Percentiles rank a stretch among this genome's conserved stretches.
These are phyloP conservation scores for Pteruthius melanotis DNA, from an alignment of 2,113 vertebrate species.

Conservation along the genomic window DNA sequence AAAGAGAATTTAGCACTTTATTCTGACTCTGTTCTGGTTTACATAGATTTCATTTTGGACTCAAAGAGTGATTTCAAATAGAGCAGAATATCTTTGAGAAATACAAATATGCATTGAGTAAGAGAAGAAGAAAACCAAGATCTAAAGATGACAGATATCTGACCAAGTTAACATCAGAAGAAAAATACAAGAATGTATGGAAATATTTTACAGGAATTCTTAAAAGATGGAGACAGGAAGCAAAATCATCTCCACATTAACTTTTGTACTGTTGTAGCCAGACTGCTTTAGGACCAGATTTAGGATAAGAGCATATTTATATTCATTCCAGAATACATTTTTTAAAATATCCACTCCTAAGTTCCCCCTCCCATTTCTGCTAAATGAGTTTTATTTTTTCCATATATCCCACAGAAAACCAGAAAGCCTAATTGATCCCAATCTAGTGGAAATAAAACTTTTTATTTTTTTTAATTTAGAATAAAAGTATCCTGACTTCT, in stretches of 20 bases:
- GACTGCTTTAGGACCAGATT: not conserved
- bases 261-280: not conserved
- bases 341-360: not conserved
- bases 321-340: not conserved
- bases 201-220: not conserved
- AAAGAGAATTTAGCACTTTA: not conserved
- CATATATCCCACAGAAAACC: not conserved
- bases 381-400: not conserved
- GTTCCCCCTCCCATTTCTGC: not conserved
- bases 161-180: not conserved
- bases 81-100: not conserved
- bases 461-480: not conserved
- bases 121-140: not conserved
- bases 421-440: not conserved
- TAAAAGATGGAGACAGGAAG: not conserved
- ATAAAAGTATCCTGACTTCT: not conserved
- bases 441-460: not conserved
- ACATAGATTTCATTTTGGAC: not conserved
- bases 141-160: not conserved
- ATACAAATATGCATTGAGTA: not conserved
- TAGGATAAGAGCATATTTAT: not conserved
- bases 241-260: not conserved
- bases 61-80: not conserved
- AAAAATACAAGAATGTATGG: not conserved
- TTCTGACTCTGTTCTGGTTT: not conserved